These are phyloP conservation scores for Cataglyphis albicans DNA, from an alignment of 2,888 invertebrate species.

Conservation along the genomic window DNA sequence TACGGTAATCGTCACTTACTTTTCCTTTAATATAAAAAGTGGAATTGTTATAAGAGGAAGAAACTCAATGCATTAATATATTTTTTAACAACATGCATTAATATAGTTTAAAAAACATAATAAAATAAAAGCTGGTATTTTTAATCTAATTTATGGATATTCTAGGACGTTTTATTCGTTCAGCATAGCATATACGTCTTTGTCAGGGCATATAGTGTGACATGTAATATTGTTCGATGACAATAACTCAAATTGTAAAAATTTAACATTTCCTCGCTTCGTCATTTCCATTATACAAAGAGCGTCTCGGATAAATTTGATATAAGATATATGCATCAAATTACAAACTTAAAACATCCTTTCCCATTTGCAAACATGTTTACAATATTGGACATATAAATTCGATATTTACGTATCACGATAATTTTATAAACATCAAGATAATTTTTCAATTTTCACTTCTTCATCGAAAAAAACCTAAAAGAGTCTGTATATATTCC, in stretches of 20 bases:
- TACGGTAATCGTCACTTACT: not conserved
- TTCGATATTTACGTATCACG: not conserved
- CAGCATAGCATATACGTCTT: not conserved
- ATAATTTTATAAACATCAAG: not conserved
- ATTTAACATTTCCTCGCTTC: not conserved
- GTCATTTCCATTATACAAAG: not conserved
- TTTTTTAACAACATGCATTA: not conserved
- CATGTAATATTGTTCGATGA: not conserved
- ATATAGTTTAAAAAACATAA: not conserved
- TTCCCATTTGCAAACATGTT: not conserved
- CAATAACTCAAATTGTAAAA: conserved; percentile 17
- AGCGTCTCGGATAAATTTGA: not conserved
- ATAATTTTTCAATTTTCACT: not conserved
- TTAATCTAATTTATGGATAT: conserved; percentile 5
- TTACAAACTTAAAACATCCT: not conserved
- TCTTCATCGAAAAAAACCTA: not conserved
- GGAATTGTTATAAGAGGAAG: not conserved
- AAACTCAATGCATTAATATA: not conserved
- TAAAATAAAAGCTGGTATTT: not conserved
- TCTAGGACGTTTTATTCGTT: not conserved
- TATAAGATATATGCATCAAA: not conserved
- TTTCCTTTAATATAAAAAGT: not conserved
- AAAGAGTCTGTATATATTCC: not conserved
- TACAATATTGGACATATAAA: not conserved
- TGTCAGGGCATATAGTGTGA: not conserved